Evolutionary conservation across 2,797 vertebrate genomes (phyloP).

Genomic region (Pangasius mekongensis): DNA sequence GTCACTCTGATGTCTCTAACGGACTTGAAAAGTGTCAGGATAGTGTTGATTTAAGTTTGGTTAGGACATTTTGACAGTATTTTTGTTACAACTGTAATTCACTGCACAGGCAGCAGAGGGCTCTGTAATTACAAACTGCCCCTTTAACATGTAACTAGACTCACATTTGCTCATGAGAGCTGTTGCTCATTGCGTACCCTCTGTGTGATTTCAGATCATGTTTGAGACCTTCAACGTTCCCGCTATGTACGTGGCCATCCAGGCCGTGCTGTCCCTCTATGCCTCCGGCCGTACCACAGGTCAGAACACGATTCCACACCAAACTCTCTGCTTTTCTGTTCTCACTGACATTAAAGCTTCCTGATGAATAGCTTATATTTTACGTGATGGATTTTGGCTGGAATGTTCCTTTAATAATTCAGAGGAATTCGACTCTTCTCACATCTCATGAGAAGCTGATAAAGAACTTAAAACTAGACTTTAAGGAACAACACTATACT

Average conservation of each 20-base stretch:
- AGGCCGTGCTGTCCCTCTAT: constrained; percentile 88
- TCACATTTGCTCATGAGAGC: background rate
- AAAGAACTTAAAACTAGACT: background rate
- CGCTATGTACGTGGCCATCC: constrained; percentile 70
- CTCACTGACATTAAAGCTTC: background rate
- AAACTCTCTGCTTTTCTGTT: background rate
- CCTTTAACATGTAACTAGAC: background rate
- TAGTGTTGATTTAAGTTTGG: background rate
- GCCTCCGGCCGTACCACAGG: constrained; percentile 90
- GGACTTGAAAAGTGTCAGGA: background rate
- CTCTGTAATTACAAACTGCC: background rate
- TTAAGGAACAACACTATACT: background rate
- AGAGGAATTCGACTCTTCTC: background rate
- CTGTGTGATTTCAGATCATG: constrained; percentile 65
- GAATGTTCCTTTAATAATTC: background rate
- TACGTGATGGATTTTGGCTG: background rate
- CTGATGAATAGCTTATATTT: constrained; percentile 5
- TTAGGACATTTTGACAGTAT: background rate
- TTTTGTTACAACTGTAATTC: background rate
- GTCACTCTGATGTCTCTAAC: background rate
- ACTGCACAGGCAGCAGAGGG: background rate
- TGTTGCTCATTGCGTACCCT: background rate
- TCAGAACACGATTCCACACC: constrained; percentile 64
- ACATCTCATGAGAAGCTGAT: background rate
- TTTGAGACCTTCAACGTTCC: constrained; percentile 73